Percentiles rank a stretch among this genome's conserved stretches.
phyloP scores from a whole-genome alignment of 2,797 vertebrate species.

The Eospalax fontanierii region DNA sequence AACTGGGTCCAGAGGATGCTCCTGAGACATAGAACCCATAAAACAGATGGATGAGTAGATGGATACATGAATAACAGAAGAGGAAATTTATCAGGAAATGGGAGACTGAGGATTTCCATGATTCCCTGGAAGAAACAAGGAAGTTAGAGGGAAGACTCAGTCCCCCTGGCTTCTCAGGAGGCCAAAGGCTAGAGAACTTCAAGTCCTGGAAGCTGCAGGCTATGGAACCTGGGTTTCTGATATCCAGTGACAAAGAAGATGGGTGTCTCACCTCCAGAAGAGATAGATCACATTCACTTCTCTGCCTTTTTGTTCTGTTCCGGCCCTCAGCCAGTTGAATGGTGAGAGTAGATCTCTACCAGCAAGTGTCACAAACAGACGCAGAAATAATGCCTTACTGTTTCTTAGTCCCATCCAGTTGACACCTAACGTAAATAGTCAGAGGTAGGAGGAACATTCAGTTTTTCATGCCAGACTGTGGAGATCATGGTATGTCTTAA shows the following conservation, averaged over 20 bases:
- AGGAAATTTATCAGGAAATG: background rate
- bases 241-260: background rate
- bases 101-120: background rate
- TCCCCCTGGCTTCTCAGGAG: too few species aligned
- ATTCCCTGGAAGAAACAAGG: background rate
- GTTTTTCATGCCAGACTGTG: background rate
- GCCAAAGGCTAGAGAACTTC: background rate
- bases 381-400: background rate
- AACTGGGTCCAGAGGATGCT: background rate
- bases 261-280: background rate
- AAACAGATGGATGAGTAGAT: background rate
- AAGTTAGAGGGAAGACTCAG: background rate
- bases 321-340: background rate
- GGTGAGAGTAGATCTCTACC: background rate
- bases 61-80: background rate
- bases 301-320: background rate
- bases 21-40: background rate
- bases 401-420: background rate
- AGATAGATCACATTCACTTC: background rate
- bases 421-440: background rate
- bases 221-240: background rate
- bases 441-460: background rate
- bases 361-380: background rate
- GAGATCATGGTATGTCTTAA: background rate
- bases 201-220: background rate